phyloP scores from a whole-genome alignment of 2,888 invertebrate genomes.

The Pecten maximus region DNA sequence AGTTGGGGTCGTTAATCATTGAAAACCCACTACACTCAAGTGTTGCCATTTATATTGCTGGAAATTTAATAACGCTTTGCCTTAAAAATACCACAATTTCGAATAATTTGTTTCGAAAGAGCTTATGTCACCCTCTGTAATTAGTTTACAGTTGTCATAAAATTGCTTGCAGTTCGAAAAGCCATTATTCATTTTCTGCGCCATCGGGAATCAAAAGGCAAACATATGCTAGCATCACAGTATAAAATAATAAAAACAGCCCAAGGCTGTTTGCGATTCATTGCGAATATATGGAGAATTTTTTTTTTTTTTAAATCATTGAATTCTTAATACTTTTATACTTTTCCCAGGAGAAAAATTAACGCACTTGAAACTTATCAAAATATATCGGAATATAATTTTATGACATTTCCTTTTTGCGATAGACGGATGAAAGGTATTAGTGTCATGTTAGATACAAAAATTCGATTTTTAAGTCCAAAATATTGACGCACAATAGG shows the following conservation, averaged over 20 bases:
- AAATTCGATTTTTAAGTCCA: not conserved
- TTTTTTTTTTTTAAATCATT: not conserved
- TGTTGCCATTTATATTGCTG: not conserved
- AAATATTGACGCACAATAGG: not conserved
- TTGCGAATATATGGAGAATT: not conserved
- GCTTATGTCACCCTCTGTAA: not conserved
- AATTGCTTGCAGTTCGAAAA: not conserved
- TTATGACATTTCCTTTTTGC: not conserved
- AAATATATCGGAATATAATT: conserved; percentile 7
- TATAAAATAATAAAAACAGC: not conserved
- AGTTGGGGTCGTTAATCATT: not conserved
- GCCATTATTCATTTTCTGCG: not conserved
- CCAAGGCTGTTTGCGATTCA: not conserved
- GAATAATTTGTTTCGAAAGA: not conserved
- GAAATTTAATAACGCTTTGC: not conserved
- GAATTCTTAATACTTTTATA: not conserved
- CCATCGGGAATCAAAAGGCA: not conserved
- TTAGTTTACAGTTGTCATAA: not conserved
- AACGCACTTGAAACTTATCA: not conserved
- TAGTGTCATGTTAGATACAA: not conserved
- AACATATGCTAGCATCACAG: not conserved
- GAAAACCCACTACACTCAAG: not conserved
- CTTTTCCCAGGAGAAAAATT: not conserved
- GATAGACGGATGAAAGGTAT: not conserved
- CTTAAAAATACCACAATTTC: not conserved